Evolutionary conservation across 2,113 vertebrate species (phyloP).

Genomic region (Oryzias curvinotus): DNA sequence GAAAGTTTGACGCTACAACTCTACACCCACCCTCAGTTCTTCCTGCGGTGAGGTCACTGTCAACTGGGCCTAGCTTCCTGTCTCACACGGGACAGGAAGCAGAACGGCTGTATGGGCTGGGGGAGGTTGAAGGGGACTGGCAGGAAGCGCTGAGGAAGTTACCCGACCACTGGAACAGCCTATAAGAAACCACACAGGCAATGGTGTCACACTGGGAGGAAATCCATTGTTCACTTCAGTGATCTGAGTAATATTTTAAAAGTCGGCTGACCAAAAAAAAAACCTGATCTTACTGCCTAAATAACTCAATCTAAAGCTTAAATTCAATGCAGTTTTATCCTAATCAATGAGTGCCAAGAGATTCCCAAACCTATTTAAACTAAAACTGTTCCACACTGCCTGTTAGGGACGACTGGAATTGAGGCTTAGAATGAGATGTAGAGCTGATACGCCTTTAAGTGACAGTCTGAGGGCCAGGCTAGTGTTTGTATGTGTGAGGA

Average conservation of each 20-base stretch:
- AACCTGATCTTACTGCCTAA: too few species aligned
- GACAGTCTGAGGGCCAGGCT: too few species aligned
- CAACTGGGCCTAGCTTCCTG: slow-evolving; percentile 67
- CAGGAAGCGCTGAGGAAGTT: slow-evolving; percentile 53
- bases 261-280: too few species aligned
- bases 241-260: slow-evolving; percentile 12
- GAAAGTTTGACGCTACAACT: slow-evolving; percentile 1
- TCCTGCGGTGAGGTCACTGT: slow-evolving; percentile 72
- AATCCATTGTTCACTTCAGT: slow-evolving; percentile 43
- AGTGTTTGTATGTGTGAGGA: too few species aligned
- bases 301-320: too few species aligned
- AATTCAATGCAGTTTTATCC: too few species aligned
- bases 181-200: slow-evolving; percentile 9
- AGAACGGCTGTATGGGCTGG: slow-evolving; percentile 32
- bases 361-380: too few species aligned
- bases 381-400: too few species aligned
- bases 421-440: too few species aligned
- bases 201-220: slow-evolving; percentile 39
- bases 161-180: slow-evolving; percentile 2
- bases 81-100: slow-evolving; percentile 72
- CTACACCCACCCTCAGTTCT: slow-evolving; percentile 43
- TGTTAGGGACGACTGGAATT: too few species aligned
- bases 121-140: slow-evolving; percentile 31
- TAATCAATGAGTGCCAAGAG: too few species aligned
- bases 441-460: too few species aligned